phyloP scores from a whole-genome alignment of 2,888 invertebrate species.

The Stegophylla sp. region DNA sequence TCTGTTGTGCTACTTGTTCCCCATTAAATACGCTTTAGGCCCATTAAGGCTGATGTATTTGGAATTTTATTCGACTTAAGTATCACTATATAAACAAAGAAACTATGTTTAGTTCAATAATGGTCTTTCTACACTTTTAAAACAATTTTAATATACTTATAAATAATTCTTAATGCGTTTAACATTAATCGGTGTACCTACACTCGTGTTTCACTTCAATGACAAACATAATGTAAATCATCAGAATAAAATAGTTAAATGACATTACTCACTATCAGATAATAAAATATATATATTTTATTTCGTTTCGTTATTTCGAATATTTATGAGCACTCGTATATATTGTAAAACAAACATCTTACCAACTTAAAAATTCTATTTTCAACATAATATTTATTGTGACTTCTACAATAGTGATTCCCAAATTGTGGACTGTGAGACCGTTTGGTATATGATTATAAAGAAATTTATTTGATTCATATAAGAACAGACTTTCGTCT shows the following conservation, averaged over 20 bases:
- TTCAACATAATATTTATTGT: too few relatives aligned
- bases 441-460: too few relatives aligned
- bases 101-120: slow-evolving; percentile 2
- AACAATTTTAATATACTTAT: slow-evolving; percentile 41
- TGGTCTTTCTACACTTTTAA: slow-evolving; percentile 10
- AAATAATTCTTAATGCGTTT: not conserved
- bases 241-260: too few relatives aligned
- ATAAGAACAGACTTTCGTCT: too few relatives aligned
- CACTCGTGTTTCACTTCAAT: not conserved
- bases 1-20: not conserved
- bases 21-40: slow-evolving; percentile 20
- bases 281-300: not conserved
- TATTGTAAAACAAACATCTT: too few relatives aligned
- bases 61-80: slow-evolving; percentile 27
- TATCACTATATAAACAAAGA: slow-evolving; percentile 16
- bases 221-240: not conserved
- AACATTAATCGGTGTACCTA: not conserved
- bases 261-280: not conserved
- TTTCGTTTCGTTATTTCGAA: not conserved
- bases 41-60: slow-evolving; percentile 25
- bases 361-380: too few relatives aligned
- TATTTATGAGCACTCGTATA: not conserved
- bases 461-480: too few relatives aligned
- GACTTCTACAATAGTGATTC: too few relatives aligned
- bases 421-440: too few relatives aligned